phyloP scores from a whole-genome alignment of 2,888 invertebrate species.

The Parascotia fuliginaria region DNA sequence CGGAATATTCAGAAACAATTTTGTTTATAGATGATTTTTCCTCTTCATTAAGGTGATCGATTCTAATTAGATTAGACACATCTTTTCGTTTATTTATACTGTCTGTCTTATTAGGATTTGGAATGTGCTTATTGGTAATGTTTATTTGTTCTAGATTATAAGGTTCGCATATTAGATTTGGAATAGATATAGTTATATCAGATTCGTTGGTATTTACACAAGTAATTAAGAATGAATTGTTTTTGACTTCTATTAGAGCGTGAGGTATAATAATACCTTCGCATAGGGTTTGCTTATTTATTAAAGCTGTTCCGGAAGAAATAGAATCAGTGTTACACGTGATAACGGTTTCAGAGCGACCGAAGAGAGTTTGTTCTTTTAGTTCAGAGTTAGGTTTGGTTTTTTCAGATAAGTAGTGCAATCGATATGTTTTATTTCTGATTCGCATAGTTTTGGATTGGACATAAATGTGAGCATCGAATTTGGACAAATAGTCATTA shows the following conservation, averaged over 20 bases:
- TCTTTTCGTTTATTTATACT: no score
- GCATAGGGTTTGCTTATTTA: conserved; percentile 35
- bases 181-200: no score
- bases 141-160: no score
- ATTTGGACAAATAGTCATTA: conserved; percentile 48
- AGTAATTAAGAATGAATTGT: no score
- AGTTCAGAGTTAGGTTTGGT: background rate
- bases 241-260: conserved; percentile 39
- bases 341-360: conserved; percentile 41
- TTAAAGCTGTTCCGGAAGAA: conserved; percentile 26
- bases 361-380: background rate
- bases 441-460: conserved; percentile 47
- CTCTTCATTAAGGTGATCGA: background rate
- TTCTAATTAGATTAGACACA: background rate
- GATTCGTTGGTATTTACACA: no score
- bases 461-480: conserved; percentile 38
- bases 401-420: conserved; percentile 9
- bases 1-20: background rate
- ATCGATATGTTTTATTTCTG: conserved; percentile 32
- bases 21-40: no score
- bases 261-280: conserved; percentile 35
- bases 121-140: no score
- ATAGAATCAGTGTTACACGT: conserved; percentile 25
- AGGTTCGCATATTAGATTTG: no score
- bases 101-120: background rate